These are phyloP conservation scores for Enteromius paludinosus DNA, from an alignment of 2,797 vertebrate genomes.

Conservation along the genomic window DNA sequence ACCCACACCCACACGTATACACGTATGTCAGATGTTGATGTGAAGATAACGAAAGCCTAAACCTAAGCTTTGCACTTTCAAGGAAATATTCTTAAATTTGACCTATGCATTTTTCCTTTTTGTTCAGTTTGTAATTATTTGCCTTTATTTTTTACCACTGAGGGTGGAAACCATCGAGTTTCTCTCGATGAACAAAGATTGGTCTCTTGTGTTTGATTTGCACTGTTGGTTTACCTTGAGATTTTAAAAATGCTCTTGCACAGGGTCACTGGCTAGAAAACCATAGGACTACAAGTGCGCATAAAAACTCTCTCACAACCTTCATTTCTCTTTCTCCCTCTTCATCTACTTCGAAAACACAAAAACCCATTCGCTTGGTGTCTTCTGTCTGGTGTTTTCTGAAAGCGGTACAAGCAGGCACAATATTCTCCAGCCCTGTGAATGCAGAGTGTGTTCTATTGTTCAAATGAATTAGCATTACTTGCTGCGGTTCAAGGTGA, in stretches of 20 bases:
- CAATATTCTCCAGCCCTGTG: constrained; percentile 15
- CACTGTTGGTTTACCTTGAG: constrained; percentile 52
- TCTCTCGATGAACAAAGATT: constrained; percentile 35
- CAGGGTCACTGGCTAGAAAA: constrained; percentile 43
- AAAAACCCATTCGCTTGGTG: constrained; percentile 33
- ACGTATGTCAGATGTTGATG: constrained; percentile 26
- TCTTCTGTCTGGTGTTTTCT: constrained; percentile 37
- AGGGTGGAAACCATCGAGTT: constrained; percentile 13
- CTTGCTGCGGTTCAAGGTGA: constrained; percentile 46
- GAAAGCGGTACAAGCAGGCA: constrained; percentile 19
- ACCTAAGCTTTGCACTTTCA: background rate
- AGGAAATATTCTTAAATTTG: constrained; percentile 12
- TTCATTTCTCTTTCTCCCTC: constrained; percentile 45
- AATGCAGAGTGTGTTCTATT: constrained; percentile 39
- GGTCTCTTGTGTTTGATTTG: constrained; percentile 38
- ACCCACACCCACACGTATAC: constrained; percentile 36
- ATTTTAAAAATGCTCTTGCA: constrained; percentile 42
- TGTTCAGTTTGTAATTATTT: constrained; percentile 16
- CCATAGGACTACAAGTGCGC: constrained; percentile 17
- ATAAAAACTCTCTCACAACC: constrained; percentile 43
- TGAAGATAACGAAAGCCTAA: constrained; percentile 41
- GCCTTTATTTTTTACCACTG: constrained; percentile 23
- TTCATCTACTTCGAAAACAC: constrained; percentile 21
- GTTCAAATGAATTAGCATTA: constrained; percentile 35
- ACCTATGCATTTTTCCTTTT: background rate